A percentile compares a stretch with the other conserved stretches of the same genome.
Conservation (phyloP, 1,140 invertebrate species). For the Acromyrmex charruanus region DNA sequence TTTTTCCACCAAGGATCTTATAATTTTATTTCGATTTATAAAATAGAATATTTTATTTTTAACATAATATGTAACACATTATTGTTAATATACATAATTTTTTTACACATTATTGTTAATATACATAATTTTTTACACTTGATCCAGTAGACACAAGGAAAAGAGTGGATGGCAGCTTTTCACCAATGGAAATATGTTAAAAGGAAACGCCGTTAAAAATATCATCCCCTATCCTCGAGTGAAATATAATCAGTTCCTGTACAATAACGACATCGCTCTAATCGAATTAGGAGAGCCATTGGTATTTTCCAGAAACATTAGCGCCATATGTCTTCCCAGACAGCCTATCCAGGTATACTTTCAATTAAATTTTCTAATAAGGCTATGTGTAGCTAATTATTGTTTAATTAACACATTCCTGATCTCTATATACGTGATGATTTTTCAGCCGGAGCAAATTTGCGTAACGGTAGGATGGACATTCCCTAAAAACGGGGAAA, state of each 20-base stretch:
- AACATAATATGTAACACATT: not conserved
- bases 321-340: constrained; percentile 88
- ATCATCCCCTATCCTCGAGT: constrained; percentile 88
- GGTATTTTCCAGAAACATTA: constrained; percentile 86
- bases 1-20: not conserved
- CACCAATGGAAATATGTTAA: constrained; percentile 84
- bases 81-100: not conserved
- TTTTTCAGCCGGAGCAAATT: constrained; percentile 86
- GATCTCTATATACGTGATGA: not conserved
- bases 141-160: constrained; percentile 80
- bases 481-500: constrained; percentile 86
- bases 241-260: constrained; percentile 88
- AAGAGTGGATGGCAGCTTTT: constrained; percentile 84
- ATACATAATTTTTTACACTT: not conserved
- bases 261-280: constrained; percentile 88
- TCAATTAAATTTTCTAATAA: constrained; percentile 2
- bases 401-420: constrained; percentile 10
- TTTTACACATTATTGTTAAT: not conserved
- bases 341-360: constrained; percentile 82
- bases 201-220: constrained; percentile 80
- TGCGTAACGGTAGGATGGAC: constrained; percentile 89
- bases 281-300: constrained; percentile 87
- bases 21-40: not conserved
- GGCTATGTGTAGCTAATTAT: not conserved
- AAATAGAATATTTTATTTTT: not conserved